Evolutionary conservation across 2,797 vertebrate species (phyloP).

Genomic region (Xiphorhynchus erythropygius): DNA sequence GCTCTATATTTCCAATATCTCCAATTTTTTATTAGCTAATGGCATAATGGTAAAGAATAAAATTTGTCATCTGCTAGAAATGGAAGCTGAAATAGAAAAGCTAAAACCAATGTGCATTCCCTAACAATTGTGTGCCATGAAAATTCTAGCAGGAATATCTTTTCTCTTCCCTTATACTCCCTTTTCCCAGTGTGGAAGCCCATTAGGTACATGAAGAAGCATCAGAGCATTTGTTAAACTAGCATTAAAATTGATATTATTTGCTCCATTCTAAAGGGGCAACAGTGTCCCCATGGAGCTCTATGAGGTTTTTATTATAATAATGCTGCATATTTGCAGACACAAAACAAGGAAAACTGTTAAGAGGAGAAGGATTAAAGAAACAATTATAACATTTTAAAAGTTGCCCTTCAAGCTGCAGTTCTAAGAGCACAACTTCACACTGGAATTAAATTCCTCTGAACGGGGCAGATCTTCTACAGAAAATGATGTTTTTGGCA

Average conservation of each 20-base stretch:
- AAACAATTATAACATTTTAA: too few relatives aligned
- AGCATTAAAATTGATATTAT: constrained; percentile 5
- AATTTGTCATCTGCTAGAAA: constrained; percentile 47
- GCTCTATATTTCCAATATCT: neutral
- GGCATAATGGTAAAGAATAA: constrained; percentile 39
- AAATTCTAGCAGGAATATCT: neutral
- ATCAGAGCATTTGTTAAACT: neutral
- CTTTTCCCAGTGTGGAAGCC: neutral
- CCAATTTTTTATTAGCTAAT: constrained; percentile 10
- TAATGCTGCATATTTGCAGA: too few relatives aligned
- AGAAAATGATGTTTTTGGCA: too few relatives aligned
- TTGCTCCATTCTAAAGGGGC: neutral
- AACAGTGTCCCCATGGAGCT: neutral
- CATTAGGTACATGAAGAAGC: neutral
- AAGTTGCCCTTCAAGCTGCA: too few relatives aligned
- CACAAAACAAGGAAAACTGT: too few relatives aligned
- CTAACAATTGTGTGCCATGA: neutral
- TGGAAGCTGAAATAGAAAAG: neutral
- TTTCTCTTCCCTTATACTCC: neutral
- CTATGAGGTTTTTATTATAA: too few relatives aligned
- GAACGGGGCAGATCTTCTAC: too few relatives aligned
- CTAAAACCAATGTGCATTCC: neutral
- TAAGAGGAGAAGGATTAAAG: too few relatives aligned
- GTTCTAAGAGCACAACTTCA: too few relatives aligned
- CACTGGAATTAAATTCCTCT: too few relatives aligned